Percentiles rank a stretch among this genome's conserved stretches.
phyloP scores from a whole-genome alignment of 2,888 invertebrate genomes.

The Drosophila phalerata region DNA sequence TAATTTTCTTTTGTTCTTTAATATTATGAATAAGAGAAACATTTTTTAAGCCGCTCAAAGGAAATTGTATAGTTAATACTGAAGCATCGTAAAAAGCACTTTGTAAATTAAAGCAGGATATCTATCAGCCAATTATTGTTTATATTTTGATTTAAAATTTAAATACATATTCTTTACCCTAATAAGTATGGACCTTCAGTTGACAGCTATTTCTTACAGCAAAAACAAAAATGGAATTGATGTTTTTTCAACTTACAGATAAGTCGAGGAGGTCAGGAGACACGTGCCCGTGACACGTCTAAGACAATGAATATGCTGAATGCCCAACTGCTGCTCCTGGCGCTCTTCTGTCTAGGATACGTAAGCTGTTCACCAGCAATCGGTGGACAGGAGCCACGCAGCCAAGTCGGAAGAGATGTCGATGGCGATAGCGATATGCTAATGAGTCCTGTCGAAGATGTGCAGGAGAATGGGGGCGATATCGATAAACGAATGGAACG shows the following conservation, averaged over 20 bases:
- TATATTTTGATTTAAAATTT: background rate
- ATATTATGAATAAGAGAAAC: no score
- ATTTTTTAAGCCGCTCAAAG: no score
- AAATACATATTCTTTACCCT: constrained; percentile 18
- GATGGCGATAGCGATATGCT: constrained; percentile 55
- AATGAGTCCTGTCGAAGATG: constrained; percentile 61
- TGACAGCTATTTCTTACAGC: constrained; percentile 31
- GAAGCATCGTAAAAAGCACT: no score
- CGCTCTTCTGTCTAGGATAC: constrained; percentile 75
- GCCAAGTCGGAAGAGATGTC: constrained; percentile 30
- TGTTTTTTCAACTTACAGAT: constrained; percentile 24
- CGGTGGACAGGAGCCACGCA: constrained; percentile 51
- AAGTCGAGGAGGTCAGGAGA: constrained; percentile 15
- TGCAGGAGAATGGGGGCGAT: constrained; percentile 59
- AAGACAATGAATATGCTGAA: constrained; percentile 61
- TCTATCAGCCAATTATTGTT: background rate
- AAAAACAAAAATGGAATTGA: constrained; percentile 13
- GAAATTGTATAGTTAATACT: no score
- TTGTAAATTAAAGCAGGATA: background rate
- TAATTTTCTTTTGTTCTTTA: no score
- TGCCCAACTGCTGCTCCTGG: constrained; percentile 68
- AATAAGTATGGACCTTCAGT: constrained; percentile 15
- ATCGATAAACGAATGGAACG: constrained; percentile 88
- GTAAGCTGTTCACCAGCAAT: constrained; percentile 73
- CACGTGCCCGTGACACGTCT: constrained; percentile 28